Percentiles rank a stretch among this genome's conserved stretches.
Conservation (phyloP, 2,113 vertebrate species). For the Lasiurus cinereus region DNA sequence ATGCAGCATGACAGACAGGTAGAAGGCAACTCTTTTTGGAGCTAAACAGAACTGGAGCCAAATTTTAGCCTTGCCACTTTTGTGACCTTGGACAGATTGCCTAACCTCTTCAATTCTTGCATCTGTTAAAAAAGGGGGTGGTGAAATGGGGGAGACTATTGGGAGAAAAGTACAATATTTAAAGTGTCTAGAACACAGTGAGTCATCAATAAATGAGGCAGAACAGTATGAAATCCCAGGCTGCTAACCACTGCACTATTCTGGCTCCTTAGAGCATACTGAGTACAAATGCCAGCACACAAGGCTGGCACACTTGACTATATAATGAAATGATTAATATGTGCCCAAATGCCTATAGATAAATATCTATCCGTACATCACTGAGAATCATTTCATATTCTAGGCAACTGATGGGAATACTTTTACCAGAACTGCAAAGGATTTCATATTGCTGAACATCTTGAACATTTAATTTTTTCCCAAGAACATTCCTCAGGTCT, state of each 20-base stretch:
- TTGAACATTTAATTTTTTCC: not conserved
- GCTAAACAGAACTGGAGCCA: not conserved
- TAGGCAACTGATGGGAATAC: not conserved
- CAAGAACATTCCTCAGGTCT: constrained; percentile 30
- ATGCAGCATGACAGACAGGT: not conserved
- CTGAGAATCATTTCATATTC: constrained; percentile 15
- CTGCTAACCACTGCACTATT: not conserved
- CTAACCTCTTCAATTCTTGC: not conserved
- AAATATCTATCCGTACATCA: not conserved
- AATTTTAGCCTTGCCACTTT: not conserved
- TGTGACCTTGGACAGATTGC: not conserved
- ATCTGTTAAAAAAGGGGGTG: not conserved
- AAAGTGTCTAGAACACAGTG: not conserved
- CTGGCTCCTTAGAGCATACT: not conserved
- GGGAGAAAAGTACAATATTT: not conserved
- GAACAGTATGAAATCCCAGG: not conserved
- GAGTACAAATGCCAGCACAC: not conserved
- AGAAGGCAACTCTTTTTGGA: not conserved
- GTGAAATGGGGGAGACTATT: not conserved
- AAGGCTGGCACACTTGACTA: not conserved
- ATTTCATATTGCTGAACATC: not conserved
- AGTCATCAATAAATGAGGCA: not conserved
- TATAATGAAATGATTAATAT: not conserved
- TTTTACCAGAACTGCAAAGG: not conserved
- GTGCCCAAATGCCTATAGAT: not conserved